Base-by-base conservation (phyloP, 2,888 invertebrate species). In the Hypselothyrea guttata region DNA sequence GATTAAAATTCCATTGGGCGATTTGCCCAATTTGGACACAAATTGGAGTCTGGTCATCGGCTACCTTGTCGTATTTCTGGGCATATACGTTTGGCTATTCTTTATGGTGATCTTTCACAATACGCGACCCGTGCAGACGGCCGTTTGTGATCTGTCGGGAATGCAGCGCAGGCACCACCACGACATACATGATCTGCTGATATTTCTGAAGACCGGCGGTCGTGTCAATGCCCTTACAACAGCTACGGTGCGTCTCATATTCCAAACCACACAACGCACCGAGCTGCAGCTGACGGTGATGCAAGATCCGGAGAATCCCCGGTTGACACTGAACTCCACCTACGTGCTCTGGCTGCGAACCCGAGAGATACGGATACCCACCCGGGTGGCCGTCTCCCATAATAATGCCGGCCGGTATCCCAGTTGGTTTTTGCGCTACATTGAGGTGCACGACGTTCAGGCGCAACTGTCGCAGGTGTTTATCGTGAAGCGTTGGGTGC, bases 351-450 rank as follows among this genome's bases (percentile, higher is more conserved):
- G 60, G 62, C 28, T 79, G 15, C 59, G 66, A 0, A 58, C 77
- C 0, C 62, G 82, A 0, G 62, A 77, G 4, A 76, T 79, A 8
- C 74, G 84, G 0, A 34, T 79, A 7, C 78, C 78, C 1, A 81
- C 74, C 0, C 55, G 53, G 0, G 12, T 79, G 0, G 52, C 64
- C 0, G 28, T 79, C 3, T 30, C 56, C 3, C 78, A 86, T 33
- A 49, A 84, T 28, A 77, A 61, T n/a, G 48, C 12, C 0, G 78
- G 78, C 7, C 53, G 86, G 0, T 84, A 67, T 56, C 86, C 78
- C 4, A 61, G 47, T 5, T 79, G 78, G 78, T 79, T 9, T 15
- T 4, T 86, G 27, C 33, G 47, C 0, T n/a, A 46, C 11, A 46
- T 79, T 18, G 62, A 72, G n/a, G 8, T 79, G 0, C 31, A 35